These are phyloP conservation scores for Nyctibius bracteatus DNA, from an alignment of 2,113 vertebrate species.

Conservation along the genomic window DNA sequence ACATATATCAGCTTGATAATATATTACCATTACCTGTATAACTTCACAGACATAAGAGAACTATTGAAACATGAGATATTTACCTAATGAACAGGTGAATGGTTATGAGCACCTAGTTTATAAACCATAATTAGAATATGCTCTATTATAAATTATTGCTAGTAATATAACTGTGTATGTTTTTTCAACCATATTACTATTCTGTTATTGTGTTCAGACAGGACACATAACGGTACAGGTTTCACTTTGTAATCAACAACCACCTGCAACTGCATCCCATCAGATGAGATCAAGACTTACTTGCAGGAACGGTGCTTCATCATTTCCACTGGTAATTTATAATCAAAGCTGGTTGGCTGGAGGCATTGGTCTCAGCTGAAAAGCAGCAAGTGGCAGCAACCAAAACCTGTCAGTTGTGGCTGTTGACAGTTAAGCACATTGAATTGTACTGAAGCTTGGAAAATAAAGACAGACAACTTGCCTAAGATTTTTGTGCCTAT, in stretches of 20 bases:
- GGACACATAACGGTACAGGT: background rate
- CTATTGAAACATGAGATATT: background rate
- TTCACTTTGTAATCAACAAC: background rate
- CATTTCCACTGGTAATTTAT: background rate
- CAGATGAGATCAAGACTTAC: background rate
- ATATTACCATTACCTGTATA: background rate
- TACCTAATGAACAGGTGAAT: background rate
- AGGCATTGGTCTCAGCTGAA: background rate
- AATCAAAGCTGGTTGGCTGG: background rate
- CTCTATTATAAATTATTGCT: background rate
- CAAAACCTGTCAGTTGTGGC: background rate
- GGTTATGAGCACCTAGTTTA: background rate
- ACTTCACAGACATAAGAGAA: background rate
- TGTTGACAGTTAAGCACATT: background rate
- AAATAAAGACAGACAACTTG: background rate
- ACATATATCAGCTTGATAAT: background rate
- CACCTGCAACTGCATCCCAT: background rate
- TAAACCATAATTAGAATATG: background rate
- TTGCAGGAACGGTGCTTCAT: background rate
- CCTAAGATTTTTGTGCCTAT: background rate
- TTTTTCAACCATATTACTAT: background rate
- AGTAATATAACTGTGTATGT: background rate
- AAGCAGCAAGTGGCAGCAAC: background rate
- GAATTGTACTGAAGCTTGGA: background rate
- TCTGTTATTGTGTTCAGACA: background rate